These are phyloP conservation scores for Aphelinus atriplicis DNA, from an alignment of 1,140 invertebrate genomes.

Conservation along the genomic window DNA sequence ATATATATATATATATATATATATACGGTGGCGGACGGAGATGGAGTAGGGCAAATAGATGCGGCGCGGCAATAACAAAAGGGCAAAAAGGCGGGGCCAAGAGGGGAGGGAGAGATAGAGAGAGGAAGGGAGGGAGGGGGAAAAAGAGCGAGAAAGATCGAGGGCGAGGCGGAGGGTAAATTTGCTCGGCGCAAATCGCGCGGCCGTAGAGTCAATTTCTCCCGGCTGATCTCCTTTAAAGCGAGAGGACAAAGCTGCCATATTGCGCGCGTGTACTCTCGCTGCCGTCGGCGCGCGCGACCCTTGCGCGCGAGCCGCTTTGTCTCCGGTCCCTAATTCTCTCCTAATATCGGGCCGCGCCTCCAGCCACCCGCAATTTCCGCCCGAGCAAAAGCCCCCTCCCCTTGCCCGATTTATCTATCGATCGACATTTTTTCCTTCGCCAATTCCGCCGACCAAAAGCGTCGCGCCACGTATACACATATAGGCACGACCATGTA, in stretches of 20 bases:
- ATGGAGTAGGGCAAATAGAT: slow-evolving; percentile 21
- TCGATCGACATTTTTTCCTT: slow-evolving; percentile 35
- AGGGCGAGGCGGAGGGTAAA: slow-evolving; percentile 9
- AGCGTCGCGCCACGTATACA: no score
- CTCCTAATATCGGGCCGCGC: slow-evolving; percentile 30
- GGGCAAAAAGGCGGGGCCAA: background rate
- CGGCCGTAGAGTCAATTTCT: slow-evolving; percentile 29
- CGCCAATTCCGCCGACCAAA: background rate
- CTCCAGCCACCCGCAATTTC: slow-evolving; percentile 25
- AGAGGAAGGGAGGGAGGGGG: background rate
- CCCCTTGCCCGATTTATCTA: slow-evolving; percentile 18
- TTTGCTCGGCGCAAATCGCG: slow-evolving; percentile 3
- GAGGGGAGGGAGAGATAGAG: background rate
- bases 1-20: no score
- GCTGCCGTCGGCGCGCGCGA: slow-evolving; percentile 1
- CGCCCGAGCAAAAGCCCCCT: slow-evolving; percentile 23
- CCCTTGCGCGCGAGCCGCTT: slow-evolving; percentile 32
- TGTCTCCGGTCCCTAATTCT: slow-evolving; percentile 37
- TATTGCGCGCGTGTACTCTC: slow-evolving; percentile 17
- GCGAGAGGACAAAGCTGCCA: slow-evolving; percentile 8
- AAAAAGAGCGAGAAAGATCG: slow-evolving; percentile 14
- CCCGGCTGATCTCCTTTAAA: slow-evolving; percentile 26
- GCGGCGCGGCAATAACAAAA: slow-evolving; percentile 16
- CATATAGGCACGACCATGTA: no score
- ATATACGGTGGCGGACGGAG: background rate